Evolutionary conservation across 1,140 invertebrate species (phyloP), one percentile per base, ranked within the genome.

Genomic region (Anastatus disparis): DNA sequence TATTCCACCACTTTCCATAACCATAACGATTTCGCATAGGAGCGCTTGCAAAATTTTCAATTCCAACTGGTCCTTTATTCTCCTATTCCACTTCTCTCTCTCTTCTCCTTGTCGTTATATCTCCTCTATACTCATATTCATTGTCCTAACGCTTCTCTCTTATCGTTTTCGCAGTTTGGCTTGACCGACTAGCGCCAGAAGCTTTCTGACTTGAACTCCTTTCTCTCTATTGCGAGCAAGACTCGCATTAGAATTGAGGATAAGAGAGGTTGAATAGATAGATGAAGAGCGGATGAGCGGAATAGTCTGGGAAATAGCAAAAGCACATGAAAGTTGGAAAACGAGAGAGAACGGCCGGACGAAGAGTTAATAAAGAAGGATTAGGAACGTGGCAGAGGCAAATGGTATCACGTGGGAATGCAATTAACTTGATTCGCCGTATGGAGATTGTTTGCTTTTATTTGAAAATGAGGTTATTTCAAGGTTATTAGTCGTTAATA

Each of bases 331-430:
- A 15, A 44, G n/a, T n/a, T n/a, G n/a, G n/a, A n/a, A 3, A 15
- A 3, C 42, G 12, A 9, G 15, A 0, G 24, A 35, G 42, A 62
- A 62, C 42, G 42, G 42, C 44, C 17, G 7, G 59, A 24, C 35
- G 38, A 66, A 56, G 64, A 66, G 40, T 66, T 66, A 65, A 56
- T 66, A 66, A 66, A 56, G 64, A 66, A 66, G 52, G 40, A 66
- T 66, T 66, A 56, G 31, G n/a, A n/a, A 66, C 31, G 52, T 17
- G 52, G 26, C 44, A n/a, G 44, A 44, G 10, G 17, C 24, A 55
- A 55, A 56, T 66, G 26, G 35, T 66, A 65, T 53, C n/a, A 44
- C 38, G 50, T 55, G 63, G 38, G 50, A 42, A 65, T 44, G 24
- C 20, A 65, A 55, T 56, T 66, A 66, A 44, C 20, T 26, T 56